phyloP scores from a whole-genome alignment of 2,113 vertebrate genomes.

The Alosa alosa region DNA sequence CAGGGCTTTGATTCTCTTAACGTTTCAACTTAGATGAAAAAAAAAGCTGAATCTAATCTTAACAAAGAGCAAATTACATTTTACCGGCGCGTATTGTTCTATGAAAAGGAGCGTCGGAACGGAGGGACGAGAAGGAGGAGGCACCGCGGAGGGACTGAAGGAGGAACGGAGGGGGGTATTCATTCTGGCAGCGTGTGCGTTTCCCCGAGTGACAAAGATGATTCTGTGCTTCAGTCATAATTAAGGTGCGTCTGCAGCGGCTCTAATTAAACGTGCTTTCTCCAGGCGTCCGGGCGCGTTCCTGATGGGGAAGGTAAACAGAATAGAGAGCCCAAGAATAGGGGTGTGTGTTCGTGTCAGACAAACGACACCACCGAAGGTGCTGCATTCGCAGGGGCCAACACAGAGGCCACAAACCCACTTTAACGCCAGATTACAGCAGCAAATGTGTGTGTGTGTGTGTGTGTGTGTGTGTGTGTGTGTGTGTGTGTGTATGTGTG shows the following conservation, averaged over 20 bases:
- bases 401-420: not conserved
- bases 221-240: conserved; percentile 65
- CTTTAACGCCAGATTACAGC: not conserved
- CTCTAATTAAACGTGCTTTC: conserved; percentile 67
- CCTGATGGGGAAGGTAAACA: conserved; percentile 31
- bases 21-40: conserved; percentile 63
- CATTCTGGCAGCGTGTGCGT: conserved; percentile 6
- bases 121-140: conserved; percentile 17
- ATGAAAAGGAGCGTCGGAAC: conserved; percentile 44
- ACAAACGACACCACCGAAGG: not conserved
- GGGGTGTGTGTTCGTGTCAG: not conserved
- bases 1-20: conserved; percentile 67
- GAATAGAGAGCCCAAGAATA: not conserved
- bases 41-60: conserved; percentile 62
- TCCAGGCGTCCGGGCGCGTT: conserved; percentile 36
- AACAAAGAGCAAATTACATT: conserved; percentile 69
- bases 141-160: not conserved
- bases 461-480: not conserved
- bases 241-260: conserved; percentile 70
- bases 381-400: not conserved
- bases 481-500: not conserved
- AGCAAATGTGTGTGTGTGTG: not conserved
- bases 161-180: not conserved
- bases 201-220: conserved; percentile 58
- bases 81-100: conserved; percentile 64